Percentiles rank a stretch among this genome's conserved stretches.
Evolutionary conservation across 2,797 vertebrate genomes (phyloP).

Genomic region (Anguilla marmorata): DNA sequence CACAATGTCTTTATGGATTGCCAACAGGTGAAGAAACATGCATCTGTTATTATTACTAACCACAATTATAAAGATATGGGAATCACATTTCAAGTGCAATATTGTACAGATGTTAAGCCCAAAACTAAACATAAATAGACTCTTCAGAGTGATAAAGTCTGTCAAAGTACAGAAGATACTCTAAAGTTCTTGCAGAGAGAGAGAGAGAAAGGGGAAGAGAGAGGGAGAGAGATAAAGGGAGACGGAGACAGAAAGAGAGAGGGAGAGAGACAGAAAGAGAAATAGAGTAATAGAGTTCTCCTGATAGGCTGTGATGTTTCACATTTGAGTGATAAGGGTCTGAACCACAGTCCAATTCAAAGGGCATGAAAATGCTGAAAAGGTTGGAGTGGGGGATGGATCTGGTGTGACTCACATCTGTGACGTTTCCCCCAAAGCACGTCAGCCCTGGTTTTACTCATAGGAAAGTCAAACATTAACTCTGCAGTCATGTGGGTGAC

Average conservation of each 20-base stretch:
- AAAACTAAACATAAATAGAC: no score
- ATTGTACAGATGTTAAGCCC: no score
- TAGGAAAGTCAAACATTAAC: slow-evolving; percentile 16
- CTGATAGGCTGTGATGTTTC: not conserved
- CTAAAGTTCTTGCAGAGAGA: no score
- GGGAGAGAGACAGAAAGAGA: not conserved
- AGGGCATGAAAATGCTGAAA: not conserved
- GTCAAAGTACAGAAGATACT: no score
- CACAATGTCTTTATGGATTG: no score
- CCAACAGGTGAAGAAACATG: no score
- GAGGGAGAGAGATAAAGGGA: not conserved
- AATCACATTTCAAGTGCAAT: not conserved
- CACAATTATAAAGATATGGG: no score
- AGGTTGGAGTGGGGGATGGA: not conserved
- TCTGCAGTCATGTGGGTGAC: not conserved
- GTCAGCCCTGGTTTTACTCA: not conserved
- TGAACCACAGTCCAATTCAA: not conserved
- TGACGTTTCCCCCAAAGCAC: not conserved
- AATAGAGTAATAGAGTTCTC: not conserved
- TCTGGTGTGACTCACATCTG: not conserved
- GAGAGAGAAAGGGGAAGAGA: no score
- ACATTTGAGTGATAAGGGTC: not conserved
- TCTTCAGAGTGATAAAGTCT: no score
- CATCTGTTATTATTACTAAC: no score
- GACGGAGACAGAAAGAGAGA: no score